Conservation (phyloP, 2,888 invertebrate genomes). For the Spilosoma lubricipeda region DNA sequence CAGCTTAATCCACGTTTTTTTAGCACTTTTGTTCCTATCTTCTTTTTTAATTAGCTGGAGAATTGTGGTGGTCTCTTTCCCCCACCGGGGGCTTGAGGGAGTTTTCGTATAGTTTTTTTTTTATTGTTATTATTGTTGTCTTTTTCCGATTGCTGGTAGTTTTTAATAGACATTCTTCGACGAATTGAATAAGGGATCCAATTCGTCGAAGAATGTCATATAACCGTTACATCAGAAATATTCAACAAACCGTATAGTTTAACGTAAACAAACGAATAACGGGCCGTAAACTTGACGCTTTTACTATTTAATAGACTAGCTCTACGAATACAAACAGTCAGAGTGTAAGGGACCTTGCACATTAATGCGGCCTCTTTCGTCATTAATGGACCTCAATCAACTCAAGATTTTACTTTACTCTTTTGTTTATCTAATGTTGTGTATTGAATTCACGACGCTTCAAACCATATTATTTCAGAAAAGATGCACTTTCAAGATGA, state of each 20-base stretch:
- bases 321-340: slow-evolving; percentile 38
- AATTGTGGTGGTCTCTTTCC: no score
- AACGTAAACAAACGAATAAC: slow-evolving; percentile 43
- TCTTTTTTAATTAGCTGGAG: no score
- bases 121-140: no score
- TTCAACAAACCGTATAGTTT: slow-evolving; percentile 40
- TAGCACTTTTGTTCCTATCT: no score
- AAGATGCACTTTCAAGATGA: neutral
- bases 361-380: neutral
- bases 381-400: neutral
- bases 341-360: slow-evolving; percentile 16
- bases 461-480: neutral
- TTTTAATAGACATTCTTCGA: no score
- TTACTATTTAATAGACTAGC: slow-evolving; percentile 34
- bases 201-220: slow-evolving; percentile 34
- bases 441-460: neutral
- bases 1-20: no score
- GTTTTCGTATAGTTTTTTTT: no score
- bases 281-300: slow-evolving; percentile 32
- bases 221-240: slow-evolving; percentile 39
- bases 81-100: no score
- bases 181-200: no score
- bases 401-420: neutral
- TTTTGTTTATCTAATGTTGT: neutral
- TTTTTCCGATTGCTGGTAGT: no score